Percentiles rank a stretch among this genome's conserved stretches.
phyloP scores from a whole-genome alignment of 2,888 invertebrate genomes.

The Lysandra bellargus region DNA sequence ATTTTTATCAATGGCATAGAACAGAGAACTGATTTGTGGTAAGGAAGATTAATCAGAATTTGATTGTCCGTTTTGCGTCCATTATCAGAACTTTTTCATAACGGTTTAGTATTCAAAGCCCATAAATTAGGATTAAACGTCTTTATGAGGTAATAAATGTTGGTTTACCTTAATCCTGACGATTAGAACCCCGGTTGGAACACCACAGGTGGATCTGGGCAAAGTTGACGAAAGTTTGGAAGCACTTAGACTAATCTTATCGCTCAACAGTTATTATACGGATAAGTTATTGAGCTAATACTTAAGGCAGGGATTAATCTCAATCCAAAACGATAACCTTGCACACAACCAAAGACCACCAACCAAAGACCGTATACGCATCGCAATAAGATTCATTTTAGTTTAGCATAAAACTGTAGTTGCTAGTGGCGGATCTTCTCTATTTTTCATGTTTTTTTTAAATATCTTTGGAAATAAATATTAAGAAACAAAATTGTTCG shows the following conservation, averaged over 20 bases:
- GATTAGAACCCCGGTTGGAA: not conserved
- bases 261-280: not conserved
- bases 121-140: slow-evolving; percentile 4
- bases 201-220: slow-evolving; percentile 9
- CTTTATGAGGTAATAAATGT: not conserved
- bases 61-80: not conserved
- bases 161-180: not conserved
- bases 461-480: too few species aligned
- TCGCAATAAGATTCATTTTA: too few species aligned
- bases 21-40: not conserved
- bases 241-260: slow-evolving; percentile 17
- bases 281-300: not conserved
- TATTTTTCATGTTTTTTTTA: too few species aligned
- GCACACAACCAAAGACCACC: too few species aligned
- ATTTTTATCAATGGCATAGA: not conserved
- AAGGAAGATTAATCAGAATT: not conserved
- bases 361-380: too few species aligned
- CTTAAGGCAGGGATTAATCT: too few species aligned
- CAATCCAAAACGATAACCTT: too few species aligned
- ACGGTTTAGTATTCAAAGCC: not conserved
- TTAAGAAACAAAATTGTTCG: too few species aligned
- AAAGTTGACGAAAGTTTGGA: slow-evolving; percentile 1
- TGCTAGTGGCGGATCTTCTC: too few species aligned
- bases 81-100: not conserved
- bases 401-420: too few species aligned